Evolutionary conservation across 2,888 invertebrate genomes (phyloP).

Genomic region (Pilophorus perplexus): DNA sequence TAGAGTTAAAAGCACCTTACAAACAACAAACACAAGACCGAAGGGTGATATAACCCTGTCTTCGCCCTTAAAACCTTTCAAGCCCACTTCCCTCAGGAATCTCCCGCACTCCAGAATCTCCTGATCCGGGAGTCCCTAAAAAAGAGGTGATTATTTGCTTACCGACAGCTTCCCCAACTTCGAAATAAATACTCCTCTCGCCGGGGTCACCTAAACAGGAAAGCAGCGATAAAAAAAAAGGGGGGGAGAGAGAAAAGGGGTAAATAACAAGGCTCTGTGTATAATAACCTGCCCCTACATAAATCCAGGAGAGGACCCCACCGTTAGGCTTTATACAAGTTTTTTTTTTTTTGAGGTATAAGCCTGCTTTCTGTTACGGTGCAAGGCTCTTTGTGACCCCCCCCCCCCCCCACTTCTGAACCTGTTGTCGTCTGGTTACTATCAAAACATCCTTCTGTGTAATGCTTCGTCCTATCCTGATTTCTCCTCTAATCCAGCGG

Average conservation of each 20-base stretch:
- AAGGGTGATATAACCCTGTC: no score
- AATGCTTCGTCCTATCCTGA: not conserved
- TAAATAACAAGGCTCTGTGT: constrained; percentile 35
- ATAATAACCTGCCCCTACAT: constrained; percentile 40
- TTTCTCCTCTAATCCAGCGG: no score
- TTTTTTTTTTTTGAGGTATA: not conserved
- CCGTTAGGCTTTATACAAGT: no score
- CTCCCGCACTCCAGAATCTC: not conserved
- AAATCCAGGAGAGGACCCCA: constrained; percentile 22
- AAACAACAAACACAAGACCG: no score
- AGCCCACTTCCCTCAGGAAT: not conserved
- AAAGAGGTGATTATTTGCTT: constrained; percentile 36
- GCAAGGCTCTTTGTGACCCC: constrained; percentile 9
- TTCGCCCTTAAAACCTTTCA: not conserved
- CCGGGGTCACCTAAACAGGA: constrained; percentile 37
- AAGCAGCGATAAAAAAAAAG: constrained; percentile 27
- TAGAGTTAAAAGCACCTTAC: no score
- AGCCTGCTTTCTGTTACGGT: constrained; percentile 14
- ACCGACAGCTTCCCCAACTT: constrained; percentile 27
- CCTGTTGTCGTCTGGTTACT: constrained; percentile 20
- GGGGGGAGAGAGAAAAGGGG: not conserved
- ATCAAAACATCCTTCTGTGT: not conserved
- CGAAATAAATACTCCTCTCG: constrained; percentile 25
- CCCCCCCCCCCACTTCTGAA: not conserved
- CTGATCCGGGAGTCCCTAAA: not conserved